A percentile compares a stretch with the other conserved stretches of the same genome.
Conservation (phyloP, 2,113 vertebrate genomes). For the Ia io region DNA sequence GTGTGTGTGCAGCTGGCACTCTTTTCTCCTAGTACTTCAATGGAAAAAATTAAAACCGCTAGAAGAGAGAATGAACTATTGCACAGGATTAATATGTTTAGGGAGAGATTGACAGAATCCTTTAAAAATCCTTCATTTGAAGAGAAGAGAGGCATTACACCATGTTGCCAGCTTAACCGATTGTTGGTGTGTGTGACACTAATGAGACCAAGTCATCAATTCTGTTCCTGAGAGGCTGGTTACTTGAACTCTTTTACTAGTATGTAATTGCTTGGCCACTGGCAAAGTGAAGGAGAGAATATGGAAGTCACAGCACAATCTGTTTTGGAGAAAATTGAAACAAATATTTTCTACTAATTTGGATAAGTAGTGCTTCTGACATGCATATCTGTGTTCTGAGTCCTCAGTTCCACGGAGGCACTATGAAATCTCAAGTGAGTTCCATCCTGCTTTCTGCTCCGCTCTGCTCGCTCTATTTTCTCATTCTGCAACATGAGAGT, state of each 20-base stretch:
- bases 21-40: background rate
- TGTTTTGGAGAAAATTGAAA: background rate
- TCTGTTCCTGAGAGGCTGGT: background rate
- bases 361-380: background rate
- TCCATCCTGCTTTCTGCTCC: background rate
- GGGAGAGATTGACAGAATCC: background rate
- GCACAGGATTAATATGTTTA: background rate
- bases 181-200: background rate
- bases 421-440: background rate
- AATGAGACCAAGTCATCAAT: background rate
- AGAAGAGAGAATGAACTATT: background rate
- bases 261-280: background rate
- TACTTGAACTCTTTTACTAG: background rate
- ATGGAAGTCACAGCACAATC: background rate
- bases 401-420: background rate
- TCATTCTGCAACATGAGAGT: background rate
- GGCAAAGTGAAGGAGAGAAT: background rate
- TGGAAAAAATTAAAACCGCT: background rate
- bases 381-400: background rate
- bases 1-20: background rate
- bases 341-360: background rate
- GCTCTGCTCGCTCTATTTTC: background rate
- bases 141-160: background rate
- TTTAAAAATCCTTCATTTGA: background rate
- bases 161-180: background rate